Evolutionary conservation across 2,113 vertebrate species (phyloP), one percentile per base, ranked within the genome.

Genomic region (Thinocorus orbignyianus): DNA sequence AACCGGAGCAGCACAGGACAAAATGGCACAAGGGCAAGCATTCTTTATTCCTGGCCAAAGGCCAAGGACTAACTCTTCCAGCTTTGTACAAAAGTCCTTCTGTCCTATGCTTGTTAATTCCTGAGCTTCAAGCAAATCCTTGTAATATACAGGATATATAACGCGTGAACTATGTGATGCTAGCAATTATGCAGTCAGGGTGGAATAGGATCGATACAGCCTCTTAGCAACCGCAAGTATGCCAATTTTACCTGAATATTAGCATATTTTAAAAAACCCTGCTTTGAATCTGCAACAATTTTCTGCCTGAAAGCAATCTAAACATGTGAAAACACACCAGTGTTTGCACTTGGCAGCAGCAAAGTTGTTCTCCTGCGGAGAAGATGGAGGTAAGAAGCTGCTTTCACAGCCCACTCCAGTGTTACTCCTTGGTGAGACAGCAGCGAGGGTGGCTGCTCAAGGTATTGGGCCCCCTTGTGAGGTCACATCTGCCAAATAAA

Each of bases 21-120:
- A 88, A 97, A 97, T 66, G 92, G 94, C 97, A 97, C 69, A 97
- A 97, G 95, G 95, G 97, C 92, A 96, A 74, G 90, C 90, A 96
- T 97, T 97, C 83, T 96, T 89, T 96, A 94, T 92, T 95, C 89
- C 95, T 97, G 95, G 95, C 82, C 84, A 44, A 35, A 91, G 81
- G 94, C 95, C 96, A 97, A 96, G 87, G 77, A 96, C 88, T 91
- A 94, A 82, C 90, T 97, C 87, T 94, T 95, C 74, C 62, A 87
- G 88, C 95, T 96, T 94, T 86, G 83, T 65, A 94, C 49, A 96
- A 87, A 93, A 93, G 95, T 87, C 89, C 62, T 96, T 96, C 92
- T 97, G 93, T 97, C 77, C 77, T 92, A 51, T 82, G 94, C 87
- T 93, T 90, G 91, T 94, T 93, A 90, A 93, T 61, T 81, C 58